These are phyloP conservation scores for Cottoperca gobio DNA, from an alignment of 2,797 vertebrate species.

Conservation along the genomic window DNA sequence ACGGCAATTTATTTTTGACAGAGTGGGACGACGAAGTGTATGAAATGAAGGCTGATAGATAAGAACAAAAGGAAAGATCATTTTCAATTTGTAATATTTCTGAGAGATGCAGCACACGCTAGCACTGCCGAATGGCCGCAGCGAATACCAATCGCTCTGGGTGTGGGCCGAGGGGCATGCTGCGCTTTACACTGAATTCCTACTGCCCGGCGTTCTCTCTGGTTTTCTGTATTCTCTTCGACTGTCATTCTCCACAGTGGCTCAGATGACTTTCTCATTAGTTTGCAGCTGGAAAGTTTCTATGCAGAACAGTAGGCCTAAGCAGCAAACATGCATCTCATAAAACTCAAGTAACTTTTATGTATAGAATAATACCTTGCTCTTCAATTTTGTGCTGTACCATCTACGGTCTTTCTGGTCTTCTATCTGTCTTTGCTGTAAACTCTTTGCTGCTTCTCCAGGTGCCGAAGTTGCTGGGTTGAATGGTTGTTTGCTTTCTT, in stretches of 20 bases:
- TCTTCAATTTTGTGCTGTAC: too few relatives aligned
- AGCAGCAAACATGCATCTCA: constrained; percentile 25
- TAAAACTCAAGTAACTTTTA: constrained; percentile 24
- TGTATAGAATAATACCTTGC: too few relatives aligned
- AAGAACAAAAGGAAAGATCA: constrained; percentile 75
- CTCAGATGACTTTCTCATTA: constrained; percentile 42
- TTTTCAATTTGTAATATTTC: constrained; percentile 75
- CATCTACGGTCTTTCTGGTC: too few relatives aligned
- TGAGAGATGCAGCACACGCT: constrained; percentile 45
- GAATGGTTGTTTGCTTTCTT: too few relatives aligned
- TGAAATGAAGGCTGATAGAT: constrained; percentile 76
- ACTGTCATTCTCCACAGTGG: constrained; percentile 12
- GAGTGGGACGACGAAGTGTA: constrained; percentile 63
- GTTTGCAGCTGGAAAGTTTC: constrained; percentile 47
- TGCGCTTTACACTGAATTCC: constrained; percentile 49
- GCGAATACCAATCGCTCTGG: constrained; percentile 74
- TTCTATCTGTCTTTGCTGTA: too few relatives aligned
- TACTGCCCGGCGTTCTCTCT: constrained; percentile 30
- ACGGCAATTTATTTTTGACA: constrained; percentile 76
- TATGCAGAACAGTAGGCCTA: constrained; percentile 33
- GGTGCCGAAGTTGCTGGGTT: too few relatives aligned
- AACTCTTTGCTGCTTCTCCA: too few relatives aligned
- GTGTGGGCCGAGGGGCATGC: constrained; percentile 51
- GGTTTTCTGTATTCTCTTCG: constrained; percentile 39
- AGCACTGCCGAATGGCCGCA: constrained; percentile 39